A percentile compares a stretch with the other conserved stretches of the same genome.
Evolutionary conservation across 2,113 vertebrate species (phyloP).

Genomic region (Paedocypris sp.): DNA sequence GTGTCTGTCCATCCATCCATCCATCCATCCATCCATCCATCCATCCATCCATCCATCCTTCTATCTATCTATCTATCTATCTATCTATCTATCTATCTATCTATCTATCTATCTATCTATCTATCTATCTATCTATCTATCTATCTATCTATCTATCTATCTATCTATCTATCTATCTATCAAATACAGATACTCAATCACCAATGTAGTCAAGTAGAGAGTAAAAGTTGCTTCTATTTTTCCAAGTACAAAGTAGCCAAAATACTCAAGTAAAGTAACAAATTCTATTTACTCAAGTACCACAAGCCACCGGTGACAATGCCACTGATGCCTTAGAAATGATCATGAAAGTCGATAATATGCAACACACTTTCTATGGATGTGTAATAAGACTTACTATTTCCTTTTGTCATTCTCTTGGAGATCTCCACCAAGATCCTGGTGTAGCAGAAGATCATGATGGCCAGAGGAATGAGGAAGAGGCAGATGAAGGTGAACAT

Average conservation of each 20-base stretch:
- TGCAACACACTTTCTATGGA: too few species aligned
- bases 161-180: neutral
- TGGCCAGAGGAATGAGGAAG: conserved; percentile 65
- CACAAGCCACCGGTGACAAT: too few species aligned
- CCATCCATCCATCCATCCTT: neutral
- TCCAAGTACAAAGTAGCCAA: too few species aligned
- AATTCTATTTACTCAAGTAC: too few species aligned
- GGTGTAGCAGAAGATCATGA: conserved; percentile 72
- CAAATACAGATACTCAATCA: neutral
- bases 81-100: neutral
- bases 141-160: neutral
- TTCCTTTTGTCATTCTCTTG: conserved; percentile 56
- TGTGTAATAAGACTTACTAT: conserved; percentile 40
- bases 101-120: neutral
- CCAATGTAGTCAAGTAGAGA: too few species aligned
- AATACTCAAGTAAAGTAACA: too few species aligned
- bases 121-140: neutral
- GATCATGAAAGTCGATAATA: too few species aligned
- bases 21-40: neutral
- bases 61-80: neutral
- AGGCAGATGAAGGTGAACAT: conserved; percentile 72
- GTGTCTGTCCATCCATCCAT: neutral
- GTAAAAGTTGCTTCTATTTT: too few species aligned
- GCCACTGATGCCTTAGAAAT: too few species aligned
- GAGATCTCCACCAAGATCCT: conserved; percentile 69